phyloP scores from a whole-genome alignment of 1,140 invertebrate genomes.

The Arctopsyche grandis region DNA sequence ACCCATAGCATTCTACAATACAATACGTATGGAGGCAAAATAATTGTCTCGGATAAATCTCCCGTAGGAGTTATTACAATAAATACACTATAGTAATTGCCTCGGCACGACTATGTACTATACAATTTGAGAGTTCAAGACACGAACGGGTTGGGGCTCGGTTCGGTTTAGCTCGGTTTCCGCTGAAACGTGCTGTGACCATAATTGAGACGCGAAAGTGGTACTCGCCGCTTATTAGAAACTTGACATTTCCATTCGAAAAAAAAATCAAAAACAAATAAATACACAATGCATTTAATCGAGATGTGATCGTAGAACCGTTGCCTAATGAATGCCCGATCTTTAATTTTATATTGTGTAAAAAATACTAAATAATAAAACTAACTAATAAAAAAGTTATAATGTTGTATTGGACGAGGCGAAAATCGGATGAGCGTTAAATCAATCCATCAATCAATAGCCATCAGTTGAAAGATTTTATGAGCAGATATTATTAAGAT shows the following conservation, averaged over 20 bases:
- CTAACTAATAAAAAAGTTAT: neutral
- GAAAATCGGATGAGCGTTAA: neutral
- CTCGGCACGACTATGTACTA: neutral
- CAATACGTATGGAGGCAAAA: no score
- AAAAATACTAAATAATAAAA: neutral
- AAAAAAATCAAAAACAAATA: neutral
- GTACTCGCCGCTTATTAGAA: neutral
- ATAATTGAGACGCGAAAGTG: neutral
- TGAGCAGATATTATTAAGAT: neutral
- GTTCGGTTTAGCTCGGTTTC: no score
- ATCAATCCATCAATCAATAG: neutral
- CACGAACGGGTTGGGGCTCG: no score
- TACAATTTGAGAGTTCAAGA: neutral
- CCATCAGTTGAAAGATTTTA: neutral
- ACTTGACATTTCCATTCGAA: neutral
- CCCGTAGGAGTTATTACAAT: neutral
- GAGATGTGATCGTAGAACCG: no score
- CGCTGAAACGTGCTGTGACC: neutral
- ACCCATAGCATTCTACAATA: no score
- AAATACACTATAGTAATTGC: neutral
- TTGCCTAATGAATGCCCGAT: no score
- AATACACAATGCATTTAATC: neutral
- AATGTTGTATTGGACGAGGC: neutral
- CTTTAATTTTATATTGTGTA: neutral
- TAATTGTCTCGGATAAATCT: neutral